These are phyloP conservation scores for Cheilosia variabilis DNA, from an alignment of 2,888 invertebrate genomes.

Conservation along the genomic window DNA sequence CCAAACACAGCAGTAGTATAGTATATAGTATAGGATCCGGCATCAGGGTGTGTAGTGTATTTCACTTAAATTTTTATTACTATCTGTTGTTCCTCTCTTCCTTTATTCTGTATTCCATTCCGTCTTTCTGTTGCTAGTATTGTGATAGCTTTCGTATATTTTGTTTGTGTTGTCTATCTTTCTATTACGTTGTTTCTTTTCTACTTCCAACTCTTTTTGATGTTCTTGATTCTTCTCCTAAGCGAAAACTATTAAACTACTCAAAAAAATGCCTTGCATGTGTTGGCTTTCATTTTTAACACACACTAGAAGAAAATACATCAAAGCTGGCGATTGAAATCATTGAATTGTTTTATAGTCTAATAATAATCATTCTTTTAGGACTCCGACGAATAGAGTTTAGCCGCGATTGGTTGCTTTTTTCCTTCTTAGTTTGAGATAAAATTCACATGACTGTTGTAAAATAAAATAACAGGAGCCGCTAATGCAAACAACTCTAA, in stretches of 20 bases:
- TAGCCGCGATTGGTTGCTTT: no score
- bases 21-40: background rate
- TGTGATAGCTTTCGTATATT: slow-evolving; percentile 26
- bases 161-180: slow-evolving; percentile 29
- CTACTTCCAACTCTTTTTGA: slow-evolving; percentile 1
- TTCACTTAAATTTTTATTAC: slow-evolving; percentile 22
- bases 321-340: slow-evolving; percentile 2
- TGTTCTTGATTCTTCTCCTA: slow-evolving; percentile 8
- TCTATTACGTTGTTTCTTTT: slow-evolving; percentile 32
- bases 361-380: background rate
- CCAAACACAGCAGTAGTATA: background rate
- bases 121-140: slow-evolving; percentile 27
- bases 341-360: slow-evolving; percentile 1
- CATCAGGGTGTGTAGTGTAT: slow-evolving; percentile 8
- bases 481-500: no score
- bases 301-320: background rate
- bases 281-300: slow-evolving; percentile 56
- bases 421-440: no score
- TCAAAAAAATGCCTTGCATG: slow-evolving; percentile 60
- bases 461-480: no score
- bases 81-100: slow-evolving; percentile 16
- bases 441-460: no score
- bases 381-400: no score
- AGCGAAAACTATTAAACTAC: slow-evolving; percentile 57
- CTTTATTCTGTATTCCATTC: background rate